These are phyloP conservation scores for Sapayoa aenigma DNA, from an alignment of 2,113 vertebrate species.

Conservation along the genomic window DNA sequence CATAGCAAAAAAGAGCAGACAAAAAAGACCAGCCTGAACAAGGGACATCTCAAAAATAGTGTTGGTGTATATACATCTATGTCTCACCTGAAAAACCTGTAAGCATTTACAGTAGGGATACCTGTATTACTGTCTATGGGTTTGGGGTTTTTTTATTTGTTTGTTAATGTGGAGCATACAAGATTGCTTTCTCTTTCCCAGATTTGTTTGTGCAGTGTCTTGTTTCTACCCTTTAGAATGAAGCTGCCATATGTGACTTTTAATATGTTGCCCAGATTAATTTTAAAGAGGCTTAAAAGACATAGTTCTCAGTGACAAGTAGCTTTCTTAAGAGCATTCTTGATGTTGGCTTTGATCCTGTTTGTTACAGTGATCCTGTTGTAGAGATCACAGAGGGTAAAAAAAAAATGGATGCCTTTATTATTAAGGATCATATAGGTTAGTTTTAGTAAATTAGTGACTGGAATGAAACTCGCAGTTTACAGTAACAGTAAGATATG, in stretches of 20 bases:
- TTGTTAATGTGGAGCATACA: neutral
- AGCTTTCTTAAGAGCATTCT: neutral
- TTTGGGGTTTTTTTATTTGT: neutral
- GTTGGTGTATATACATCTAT: rapidly evolving
- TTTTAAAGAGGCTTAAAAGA: constrained; percentile 18
- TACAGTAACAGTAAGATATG: neutral
- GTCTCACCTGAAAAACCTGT: neutral
- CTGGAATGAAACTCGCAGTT: neutral
- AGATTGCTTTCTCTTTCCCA: neutral
- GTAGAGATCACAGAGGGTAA: neutral
- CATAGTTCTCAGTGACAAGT: neutral
- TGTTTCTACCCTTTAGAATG: neutral
- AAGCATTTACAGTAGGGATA: neutral
- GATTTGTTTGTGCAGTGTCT: neutral
- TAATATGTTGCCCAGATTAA: neutral
- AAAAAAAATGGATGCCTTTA: neutral
- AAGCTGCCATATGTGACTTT: neutral
- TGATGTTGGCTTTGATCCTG: constrained; percentile 10
- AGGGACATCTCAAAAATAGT: neutral
- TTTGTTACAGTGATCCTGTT: neutral
- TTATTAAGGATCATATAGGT: neutral
- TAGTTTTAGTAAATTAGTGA: neutral
- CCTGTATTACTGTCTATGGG: neutral
- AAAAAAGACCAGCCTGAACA: neutral
- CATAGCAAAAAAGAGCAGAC: neutral